phyloP scores from a whole-genome alignment of 2,888 invertebrate species.

The Tanypteryx hageni region DNA sequence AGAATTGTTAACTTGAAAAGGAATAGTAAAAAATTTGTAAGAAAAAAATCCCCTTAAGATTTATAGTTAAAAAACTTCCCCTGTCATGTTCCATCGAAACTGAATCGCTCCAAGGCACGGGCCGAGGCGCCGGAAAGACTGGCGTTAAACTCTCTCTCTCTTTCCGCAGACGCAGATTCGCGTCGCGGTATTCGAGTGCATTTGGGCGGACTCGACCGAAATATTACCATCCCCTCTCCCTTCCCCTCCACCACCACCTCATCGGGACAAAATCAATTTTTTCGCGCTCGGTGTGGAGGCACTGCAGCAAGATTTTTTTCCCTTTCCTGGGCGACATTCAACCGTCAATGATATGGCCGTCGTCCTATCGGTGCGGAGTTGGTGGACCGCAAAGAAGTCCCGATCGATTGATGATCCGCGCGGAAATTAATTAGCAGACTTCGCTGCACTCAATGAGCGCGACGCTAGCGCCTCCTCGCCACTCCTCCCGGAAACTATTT shows the following conservation, averaged over 20 bases:
- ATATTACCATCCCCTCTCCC: neutral
- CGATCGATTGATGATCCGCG: constrained; percentile 28
- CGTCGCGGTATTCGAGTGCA: neutral
- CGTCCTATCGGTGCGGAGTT: constrained; percentile 14
- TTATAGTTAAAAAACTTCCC: too few species aligned
- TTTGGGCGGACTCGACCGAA: neutral
- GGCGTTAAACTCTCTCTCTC: neutral
- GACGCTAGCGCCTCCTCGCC: constrained; percentile 14
- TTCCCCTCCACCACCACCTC: neutral
- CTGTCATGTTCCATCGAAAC: too few species aligned
- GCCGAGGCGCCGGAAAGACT: too few species aligned
- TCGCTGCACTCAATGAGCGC: constrained; percentile 21
- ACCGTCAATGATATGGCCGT: constrained; percentile 4
- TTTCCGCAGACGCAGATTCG: neutral
- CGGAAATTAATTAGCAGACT: constrained; percentile 32
- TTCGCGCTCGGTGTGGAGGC: neutral
- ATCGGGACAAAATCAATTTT: neutral
- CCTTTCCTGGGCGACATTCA: neutral
- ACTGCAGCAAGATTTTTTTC: neutral
- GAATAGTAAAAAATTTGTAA: too few species aligned
- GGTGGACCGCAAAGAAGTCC: constrained; percentile 18
- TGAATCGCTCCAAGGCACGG: too few species aligned
- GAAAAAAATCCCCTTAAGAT: too few species aligned
- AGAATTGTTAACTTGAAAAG: too few species aligned
- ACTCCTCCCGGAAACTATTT: neutral